Evolutionary conservation across 2,113 vertebrate species (phyloP).

Genomic region (Eulemur rufifrons): DNA sequence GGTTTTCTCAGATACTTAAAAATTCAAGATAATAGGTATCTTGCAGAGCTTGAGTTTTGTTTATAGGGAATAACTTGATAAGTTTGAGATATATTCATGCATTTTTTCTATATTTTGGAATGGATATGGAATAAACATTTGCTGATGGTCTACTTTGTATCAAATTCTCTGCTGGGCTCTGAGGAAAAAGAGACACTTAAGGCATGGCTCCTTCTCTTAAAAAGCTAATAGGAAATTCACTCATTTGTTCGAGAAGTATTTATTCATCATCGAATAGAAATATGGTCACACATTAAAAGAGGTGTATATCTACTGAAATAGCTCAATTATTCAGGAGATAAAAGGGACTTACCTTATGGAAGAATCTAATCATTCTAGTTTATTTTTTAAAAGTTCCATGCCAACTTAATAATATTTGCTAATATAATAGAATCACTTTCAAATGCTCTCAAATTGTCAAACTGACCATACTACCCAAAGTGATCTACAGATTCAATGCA

Average conservation of each 20-base stretch:
- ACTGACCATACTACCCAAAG: too few relatives aligned
- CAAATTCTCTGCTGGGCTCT: not conserved
- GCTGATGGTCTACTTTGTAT: not conserved
- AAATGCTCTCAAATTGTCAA: constrained; percentile 16
- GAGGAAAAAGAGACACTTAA: not conserved
- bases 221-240: not conserved
- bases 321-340: not conserved
- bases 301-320: not conserved
- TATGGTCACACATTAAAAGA: not conserved
- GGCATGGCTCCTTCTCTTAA: not conserved
- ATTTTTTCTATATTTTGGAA: constrained; percentile 4
- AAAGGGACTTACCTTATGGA: not conserved
- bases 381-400: constrained; percentile 39
- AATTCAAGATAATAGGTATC: constrained; percentile 1
- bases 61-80: not conserved
- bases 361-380: not conserved
- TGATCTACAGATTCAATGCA: too few relatives aligned
- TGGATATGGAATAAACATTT: not conserved
- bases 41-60: not conserved
- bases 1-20: not conserved
- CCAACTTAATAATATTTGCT: constrained; percentile 35
- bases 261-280: not conserved
- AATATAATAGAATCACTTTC: not conserved
- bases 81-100: not conserved
- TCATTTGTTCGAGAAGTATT: constrained; percentile 12